Percentiles rank a stretch among this genome's conserved stretches.
Evolutionary conservation across 2,797 vertebrate species (phyloP).

Genomic region (Coendou prehensilis): DNA sequence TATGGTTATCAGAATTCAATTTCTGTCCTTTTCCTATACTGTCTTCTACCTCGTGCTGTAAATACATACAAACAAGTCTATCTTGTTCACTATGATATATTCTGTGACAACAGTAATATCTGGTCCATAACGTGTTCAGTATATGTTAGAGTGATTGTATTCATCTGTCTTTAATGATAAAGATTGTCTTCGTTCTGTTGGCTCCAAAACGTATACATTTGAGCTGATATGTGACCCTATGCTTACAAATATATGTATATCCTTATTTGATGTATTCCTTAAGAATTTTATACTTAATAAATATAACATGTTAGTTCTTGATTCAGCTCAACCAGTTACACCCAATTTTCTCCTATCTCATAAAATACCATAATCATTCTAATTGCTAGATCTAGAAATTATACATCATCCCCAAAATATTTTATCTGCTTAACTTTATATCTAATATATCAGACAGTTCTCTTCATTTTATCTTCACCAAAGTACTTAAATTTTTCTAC

Average conservation of each 20-base stretch:
- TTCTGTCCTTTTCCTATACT: background rate
- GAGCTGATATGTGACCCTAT: background rate
- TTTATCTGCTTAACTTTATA: background rate
- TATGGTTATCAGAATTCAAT: background rate
- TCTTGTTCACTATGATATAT: background rate
- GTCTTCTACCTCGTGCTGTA: background rate
- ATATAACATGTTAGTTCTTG: background rate
- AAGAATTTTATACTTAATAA: background rate
- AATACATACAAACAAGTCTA: background rate
- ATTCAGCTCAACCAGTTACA: background rate
- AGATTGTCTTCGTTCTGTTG: background rate
- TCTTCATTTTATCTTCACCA: background rate
- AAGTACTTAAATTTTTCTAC: background rate
- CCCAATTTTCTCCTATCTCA: background rate
- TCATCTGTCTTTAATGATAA: background rate
- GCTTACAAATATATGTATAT: background rate
- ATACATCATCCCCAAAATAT: background rate
- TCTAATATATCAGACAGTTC: background rate
- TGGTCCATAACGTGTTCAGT: background rate
- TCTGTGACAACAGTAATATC: background rate
- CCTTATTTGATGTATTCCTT: background rate
- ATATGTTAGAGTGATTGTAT: background rate
- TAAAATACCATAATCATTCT: background rate
- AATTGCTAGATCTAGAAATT: background rate
- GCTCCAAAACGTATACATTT: background rate